These are phyloP conservation scores for Agelas oroides DNA, from an alignment of 37 sponge, comb jelly and placozoan genomes.

Conservation along the genomic window DNA sequence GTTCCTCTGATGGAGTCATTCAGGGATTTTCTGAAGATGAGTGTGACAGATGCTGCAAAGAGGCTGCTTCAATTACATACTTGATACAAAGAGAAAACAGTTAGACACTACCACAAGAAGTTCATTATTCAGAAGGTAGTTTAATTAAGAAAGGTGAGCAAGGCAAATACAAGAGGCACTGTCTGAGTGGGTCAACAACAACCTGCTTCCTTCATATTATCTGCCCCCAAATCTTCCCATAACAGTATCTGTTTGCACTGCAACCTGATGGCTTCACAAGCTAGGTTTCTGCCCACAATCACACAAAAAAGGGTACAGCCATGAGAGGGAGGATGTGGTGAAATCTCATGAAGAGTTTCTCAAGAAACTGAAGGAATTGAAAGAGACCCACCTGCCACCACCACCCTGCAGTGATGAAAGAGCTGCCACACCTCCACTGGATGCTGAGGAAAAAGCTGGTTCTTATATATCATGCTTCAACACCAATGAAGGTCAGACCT, in stretches of 20 bases:
- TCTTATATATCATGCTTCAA: slow-evolving; percentile 7
- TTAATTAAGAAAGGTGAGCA: neutral
- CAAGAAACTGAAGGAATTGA: neutral
- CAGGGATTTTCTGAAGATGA: too few relatives aligned
- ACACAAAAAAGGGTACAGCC: slow-evolving; percentile 55
- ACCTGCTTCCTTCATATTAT: neutral
- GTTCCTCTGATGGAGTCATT: too few relatives aligned
- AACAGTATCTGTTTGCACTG: slow-evolving; percentile 18
- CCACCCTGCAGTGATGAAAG: slow-evolving; percentile 1
- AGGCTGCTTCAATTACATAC: slow-evolving; percentile 16
- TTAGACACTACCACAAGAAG: neutral
- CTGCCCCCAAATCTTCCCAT: slow-evolving; percentile 5
- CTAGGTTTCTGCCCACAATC: slow-evolving; percentile 25
- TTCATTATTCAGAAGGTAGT: neutral
- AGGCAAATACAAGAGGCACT: slow-evolving; percentile 24
- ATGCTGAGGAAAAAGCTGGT: slow-evolving; percentile 10
- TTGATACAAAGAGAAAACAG: slow-evolving; percentile 16
- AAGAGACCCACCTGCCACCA: neutral
- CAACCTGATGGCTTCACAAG: neutral
- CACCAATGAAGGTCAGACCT: slow-evolving; percentile 22
- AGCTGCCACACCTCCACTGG: neutral
- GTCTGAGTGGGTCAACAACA: slow-evolving; percentile 48
- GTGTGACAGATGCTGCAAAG: neutral
- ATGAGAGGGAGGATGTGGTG: slow-evolving; percentile 60
- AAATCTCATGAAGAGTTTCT: slow-evolving; percentile 1